These are phyloP conservation scores for Natator depressus DNA, from an alignment of 2,113 vertebrate genomes.

Conservation along the genomic window DNA sequence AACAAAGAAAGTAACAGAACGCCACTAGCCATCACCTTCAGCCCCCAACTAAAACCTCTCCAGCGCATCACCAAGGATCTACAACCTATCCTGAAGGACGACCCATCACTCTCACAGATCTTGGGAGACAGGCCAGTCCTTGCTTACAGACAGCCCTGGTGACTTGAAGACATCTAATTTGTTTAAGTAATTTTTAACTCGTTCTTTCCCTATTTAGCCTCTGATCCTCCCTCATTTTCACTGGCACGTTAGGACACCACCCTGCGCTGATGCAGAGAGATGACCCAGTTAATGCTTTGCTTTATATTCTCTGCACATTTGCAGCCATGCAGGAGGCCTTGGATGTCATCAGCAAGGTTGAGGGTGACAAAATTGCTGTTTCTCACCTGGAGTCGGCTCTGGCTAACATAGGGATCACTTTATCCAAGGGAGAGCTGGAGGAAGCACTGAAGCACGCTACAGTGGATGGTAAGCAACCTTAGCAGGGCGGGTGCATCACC, in stretches of 20 bases:
- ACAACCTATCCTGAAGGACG: too few species aligned
- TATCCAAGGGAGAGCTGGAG: not conserved
- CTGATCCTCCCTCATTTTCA: too few species aligned
- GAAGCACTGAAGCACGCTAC: constrained; percentile 16
- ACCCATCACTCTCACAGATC: too few species aligned
- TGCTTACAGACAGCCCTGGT: too few species aligned
- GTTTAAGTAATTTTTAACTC: too few species aligned
- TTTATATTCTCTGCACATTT: not conserved
- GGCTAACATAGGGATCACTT: not conserved
- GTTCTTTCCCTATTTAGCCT: too few species aligned
- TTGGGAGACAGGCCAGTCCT: too few species aligned
- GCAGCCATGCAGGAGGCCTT: not conserved
- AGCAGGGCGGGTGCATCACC: not conserved
- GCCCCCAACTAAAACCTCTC: too few species aligned
- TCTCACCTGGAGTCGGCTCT: constrained; percentile 9
- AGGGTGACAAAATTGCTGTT: not conserved
- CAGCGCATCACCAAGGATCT: too few species aligned
- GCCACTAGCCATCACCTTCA: too few species aligned
- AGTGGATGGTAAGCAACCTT: constrained; percentile 36
- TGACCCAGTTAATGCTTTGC: not conserved
- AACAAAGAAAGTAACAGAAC: too few species aligned
- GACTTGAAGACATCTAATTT: too few species aligned
- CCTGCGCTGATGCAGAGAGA: not conserved
- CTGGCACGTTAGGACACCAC: not conserved
- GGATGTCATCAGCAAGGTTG: not conserved